Base-by-base conservation (phyloP, 2,888 invertebrate species). In the Nomada flava region DNA sequence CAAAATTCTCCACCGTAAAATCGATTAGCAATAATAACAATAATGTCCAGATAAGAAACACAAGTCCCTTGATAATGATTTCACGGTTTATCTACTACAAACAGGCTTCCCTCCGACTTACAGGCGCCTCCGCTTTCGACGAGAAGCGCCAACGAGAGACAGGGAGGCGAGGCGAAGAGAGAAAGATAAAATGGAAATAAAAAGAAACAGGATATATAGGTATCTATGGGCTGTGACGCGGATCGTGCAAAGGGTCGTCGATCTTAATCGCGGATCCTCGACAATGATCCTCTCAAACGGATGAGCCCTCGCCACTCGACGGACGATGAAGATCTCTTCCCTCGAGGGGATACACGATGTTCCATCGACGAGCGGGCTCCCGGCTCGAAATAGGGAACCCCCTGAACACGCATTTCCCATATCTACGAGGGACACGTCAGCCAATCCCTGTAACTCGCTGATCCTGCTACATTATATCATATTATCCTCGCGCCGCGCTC, bases 201-300 rank as follows among this genome's bases (percentile, higher is more conserved):
- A 74, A 63, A 67, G 63, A 71, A 76, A 83, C 83, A 18, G 78
- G 68, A 79, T 62, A 79, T 23, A 68, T 50, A 53, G 20, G 64
- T 76, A 85, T 79, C 83, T 60, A 76, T 82, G 75, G 76, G 65
- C 64, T 64, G 83, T 79, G 83, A 88, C 87, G 85, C 85, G 86
- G 77, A 89, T 86, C 76, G 82, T 75, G 88, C 86, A 87, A 88
- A 88, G 89, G 89, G 88, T 89, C 89, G 88, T 85, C 85, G 92
- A 92, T 92, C 90, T 90, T 92, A 92, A 92, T 92, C 92, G 88
- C 85, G 84, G 87, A 88, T 89, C 87, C 85, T 90, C 80, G 83
- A 91, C 92, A 92, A 92, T 91, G 91, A 92, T 90, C 91, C 90
- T 91, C 91, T 91, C 89, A 89, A 92, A 91, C 88, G 91, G 92